A percentile compares a stretch with the other conserved stretches of the same genome.
Conservation (phyloP, 2,113 vertebrate species). For the Triplophysa dalaica region DNA sequence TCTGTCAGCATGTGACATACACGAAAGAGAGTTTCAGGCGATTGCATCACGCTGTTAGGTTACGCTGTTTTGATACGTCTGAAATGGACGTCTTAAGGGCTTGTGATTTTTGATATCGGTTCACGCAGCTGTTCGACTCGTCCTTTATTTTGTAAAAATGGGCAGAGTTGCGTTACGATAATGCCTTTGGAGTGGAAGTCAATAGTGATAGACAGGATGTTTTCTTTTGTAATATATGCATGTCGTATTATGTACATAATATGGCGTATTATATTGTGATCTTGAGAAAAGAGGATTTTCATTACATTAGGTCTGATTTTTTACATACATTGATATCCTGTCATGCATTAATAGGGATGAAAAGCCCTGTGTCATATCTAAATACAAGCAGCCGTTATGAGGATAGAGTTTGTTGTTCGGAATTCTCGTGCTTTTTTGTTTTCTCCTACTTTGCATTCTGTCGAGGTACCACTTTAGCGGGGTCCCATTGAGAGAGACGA, state of each 20-base stretch:
- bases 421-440: slow-evolving; percentile 20
- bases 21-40: slow-evolving; percentile 54
- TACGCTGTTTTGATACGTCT: slow-evolving; percentile 29
- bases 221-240: background rate
- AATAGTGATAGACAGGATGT: background rate
- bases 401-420: slow-evolving; percentile 49
- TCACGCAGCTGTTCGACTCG: background rate
- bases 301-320: slow-evolving; percentile 2
- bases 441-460: slow-evolving; percentile 52
- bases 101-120: slow-evolving; percentile 12
- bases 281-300: background rate
- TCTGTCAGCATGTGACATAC: slow-evolving; percentile 39
- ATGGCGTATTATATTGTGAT: background rate
- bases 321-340: background rate
- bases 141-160: no score
- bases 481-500: slow-evolving; percentile 38
- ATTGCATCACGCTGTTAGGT: slow-evolving; percentile 42
- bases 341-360: slow-evolving; percentile 11
- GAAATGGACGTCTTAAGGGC: slow-evolving; percentile 26
- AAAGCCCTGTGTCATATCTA: slow-evolving; percentile 39
- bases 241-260: background rate
- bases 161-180: background rate
- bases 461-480: slow-evolving; percentile 45
- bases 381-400: slow-evolving; percentile 40
- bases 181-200: background rate